Evolutionary conservation across 2,888 invertebrate genomes (phyloP), one percentile per base, ranked within the genome.

Genomic region (Papilio demoleus): DNA sequence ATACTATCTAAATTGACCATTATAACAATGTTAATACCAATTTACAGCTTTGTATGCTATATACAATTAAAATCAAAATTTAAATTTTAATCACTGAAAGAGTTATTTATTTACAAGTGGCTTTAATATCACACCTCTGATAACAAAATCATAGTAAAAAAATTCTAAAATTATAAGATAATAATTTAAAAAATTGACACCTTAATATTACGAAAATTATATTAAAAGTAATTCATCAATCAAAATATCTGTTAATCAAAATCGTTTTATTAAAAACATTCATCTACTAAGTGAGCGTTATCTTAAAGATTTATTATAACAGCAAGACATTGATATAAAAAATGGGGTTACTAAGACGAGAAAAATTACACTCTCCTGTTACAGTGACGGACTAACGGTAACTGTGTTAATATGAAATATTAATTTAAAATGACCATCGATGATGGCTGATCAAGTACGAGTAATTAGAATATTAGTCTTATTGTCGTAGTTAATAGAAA

Each of bases 331-430:
- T 36, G 17, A 22, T 45, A 62, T 47, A 56, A 70, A 65, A 60
- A 65, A 70, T 42, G 65, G 40, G 65, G 65, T 65, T 70, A 70
- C 61, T 17, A 42, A 56, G 65, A 47, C 60, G 50, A 67, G 67
- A 72, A 70, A 72, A 67, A 70, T 70, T 61, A 68, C 58, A 38
- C 50, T 67, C 47, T 59, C 63, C 65, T 67, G 22, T 50, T 67
- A 66, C 68, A 65, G 68, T 67, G 60, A 65, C 61, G 36, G 59
- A 11, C 19, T 72, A 72, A 72, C 72, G 70, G 72, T 70, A 69
- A 69, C 59, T 31, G 58, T 27, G 38, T 58, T 17, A 45, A 42
- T 69, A 61, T 47, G 17, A 65, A 42, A 69, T 47, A 22, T 22
- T 47, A 47, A 22, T 68, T 42, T 9, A 11, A 45, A 47, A 17